These are phyloP conservation scores for Notothenia coriiceps DNA, from an alignment of 2,113 vertebrate genomes.

Conservation along the genomic window DNA sequence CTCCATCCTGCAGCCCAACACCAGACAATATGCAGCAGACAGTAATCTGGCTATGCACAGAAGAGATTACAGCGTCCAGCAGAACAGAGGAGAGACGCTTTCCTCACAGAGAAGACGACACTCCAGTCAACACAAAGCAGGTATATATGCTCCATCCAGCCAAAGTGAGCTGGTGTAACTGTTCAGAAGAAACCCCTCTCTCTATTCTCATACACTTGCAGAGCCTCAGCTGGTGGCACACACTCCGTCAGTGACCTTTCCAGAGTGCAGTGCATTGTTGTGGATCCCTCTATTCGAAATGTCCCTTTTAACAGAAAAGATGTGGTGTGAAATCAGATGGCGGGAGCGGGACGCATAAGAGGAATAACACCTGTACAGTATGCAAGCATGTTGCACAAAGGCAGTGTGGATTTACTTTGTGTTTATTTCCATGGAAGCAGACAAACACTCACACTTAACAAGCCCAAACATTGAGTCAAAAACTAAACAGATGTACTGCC, in stretches of 20 bases:
- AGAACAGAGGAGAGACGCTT: slow-evolving; percentile 68
- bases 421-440: not conserved
- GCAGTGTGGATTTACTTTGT: not conserved
- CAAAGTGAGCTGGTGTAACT: slow-evolving; percentile 27
- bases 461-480: slow-evolving; percentile 37
- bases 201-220: slow-evolving; percentile 13
- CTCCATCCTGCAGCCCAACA: slow-evolving; percentile 59
- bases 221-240: slow-evolving; percentile 47
- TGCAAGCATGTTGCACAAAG: not conserved
- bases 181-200: slow-evolving; percentile 33
- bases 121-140: slow-evolving; percentile 34
- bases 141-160: slow-evolving; percentile 5
- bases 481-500: slow-evolving; percentile 56
- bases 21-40: slow-evolving; percentile 79
- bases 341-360: slow-evolving; percentile 13
- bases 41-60: slow-evolving; percentile 78
- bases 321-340: slow-evolving; percentile 54
- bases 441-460: slow-evolving; percentile 7
- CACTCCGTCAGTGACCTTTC: slow-evolving; percentile 76
- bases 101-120: slow-evolving; percentile 24
- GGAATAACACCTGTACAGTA: slow-evolving; percentile 9
- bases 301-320: slow-evolving; percentile 70
- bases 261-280: slow-evolving; percentile 59
- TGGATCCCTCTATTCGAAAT: slow-evolving; percentile 74
- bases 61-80: slow-evolving; percentile 77